Evolutionary conservation across 2,113 vertebrate species (phyloP), one percentile per base, ranked within the genome.

Genomic region (Mobula birostris): DNA sequence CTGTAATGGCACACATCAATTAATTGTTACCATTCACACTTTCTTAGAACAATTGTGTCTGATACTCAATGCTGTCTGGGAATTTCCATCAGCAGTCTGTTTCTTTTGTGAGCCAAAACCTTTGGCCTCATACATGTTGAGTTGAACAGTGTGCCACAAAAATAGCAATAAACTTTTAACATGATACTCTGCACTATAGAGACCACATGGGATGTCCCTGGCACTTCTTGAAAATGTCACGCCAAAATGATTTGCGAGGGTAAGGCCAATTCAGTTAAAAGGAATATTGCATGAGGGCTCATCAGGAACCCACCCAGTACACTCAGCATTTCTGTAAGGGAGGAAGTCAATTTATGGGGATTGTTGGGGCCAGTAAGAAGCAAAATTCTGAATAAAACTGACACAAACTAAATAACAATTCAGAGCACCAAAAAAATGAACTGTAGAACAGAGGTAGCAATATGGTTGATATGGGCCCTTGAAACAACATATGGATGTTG

Each of bases 1-100:
- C 63, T 90, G 15, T n/a, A 90, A 90, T 36, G 61, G 85, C 29
- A 68, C n/a, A 90, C 85, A 66, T 68, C 61, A 90, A 32, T 90
- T 90, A 32, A 68, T 90, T 68, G 85, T 90, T 63, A 90, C 61
- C n/a, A 14, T 68, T 68, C 85, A 32, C 29, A 32, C 29, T 66
- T 68, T 19, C 27, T 19, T 90, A 63, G 12, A 68, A 66, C 27
- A 66, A 32, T 90, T 19, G n/a, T 90, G 32, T 66, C 85, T 90
- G 61, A 90, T 36, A 66, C n/a, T 90, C 61, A 19, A 17, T 66
- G 61, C 61, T 32, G 5, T 32, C 61, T 66, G 61, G 61, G 14
- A 66, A n/a, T 68, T 32, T 90, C 61, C 29, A 32, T n/a, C n/a
- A 32, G 61, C 85, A 88, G 85, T 32, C n/a, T 90, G 85, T 1